Base-by-base conservation (phyloP, 2,888 invertebrate species). In the Pollenia amentaria region DNA sequence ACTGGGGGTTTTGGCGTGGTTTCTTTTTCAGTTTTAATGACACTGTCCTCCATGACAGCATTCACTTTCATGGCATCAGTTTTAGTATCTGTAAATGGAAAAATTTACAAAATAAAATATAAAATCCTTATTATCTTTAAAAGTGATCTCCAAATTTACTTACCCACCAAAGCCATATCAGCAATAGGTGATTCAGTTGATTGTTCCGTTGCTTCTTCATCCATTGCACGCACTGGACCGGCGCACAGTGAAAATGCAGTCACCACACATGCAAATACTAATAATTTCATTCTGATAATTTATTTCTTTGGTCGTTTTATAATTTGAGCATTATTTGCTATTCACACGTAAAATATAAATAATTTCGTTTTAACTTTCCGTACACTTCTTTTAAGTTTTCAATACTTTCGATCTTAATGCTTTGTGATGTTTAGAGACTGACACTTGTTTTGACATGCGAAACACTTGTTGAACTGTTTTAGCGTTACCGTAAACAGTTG, bases 161-260 rank as follows among this genome's bases (percentile, higher is more conserved):
- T 90, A 91, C 91, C 91, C 83, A 90, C 89, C 82, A 90, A 88
- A 67, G 90, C 89, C 89, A 91, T 90, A 64, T 91, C 91, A 72
- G 90, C 92, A 72, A 91, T 89, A 62, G 92, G 90, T 12, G 92
- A 91, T 62, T 89, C 90, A 78, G 92, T 92, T 42, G 91, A 60
- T 55, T 81, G 78, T 16, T 86, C 89, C 2, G 46, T 60, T 9
- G 10, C 11, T 46, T 89, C 88, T 62, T 14, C 18, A 29, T 29
- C 29, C 29, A 29, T 60, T 60, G 84, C 84, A 8, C 14, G 10
- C 8, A 69, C 70, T 29, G 48, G 3, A 9, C 16, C 18, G 4
- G 38, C 40, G 46, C 73, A 12, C 10, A 87, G 12, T 18, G 85
- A 38, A 48, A 82, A n/a, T 38, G 73, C 77, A 64, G 12, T 62